A percentile compares a stretch with the other conserved stretches of the same genome.
Conservation (phyloP, 2,113 vertebrate genomes). For the Climacteris rufus region DNA sequence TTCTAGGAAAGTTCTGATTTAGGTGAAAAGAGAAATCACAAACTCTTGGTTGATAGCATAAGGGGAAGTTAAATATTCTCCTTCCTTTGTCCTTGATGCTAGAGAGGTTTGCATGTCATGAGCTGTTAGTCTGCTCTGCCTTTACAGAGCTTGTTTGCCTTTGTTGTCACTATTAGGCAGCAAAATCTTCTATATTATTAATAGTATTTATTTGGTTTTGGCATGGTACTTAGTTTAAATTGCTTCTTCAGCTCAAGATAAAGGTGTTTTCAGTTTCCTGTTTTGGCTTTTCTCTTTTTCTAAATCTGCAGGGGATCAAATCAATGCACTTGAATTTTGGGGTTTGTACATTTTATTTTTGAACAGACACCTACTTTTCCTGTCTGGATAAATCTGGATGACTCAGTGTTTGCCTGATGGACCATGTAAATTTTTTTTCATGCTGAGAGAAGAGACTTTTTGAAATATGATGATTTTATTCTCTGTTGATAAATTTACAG, state of each 20-base stretch:
- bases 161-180: neutral
- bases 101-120: neutral
- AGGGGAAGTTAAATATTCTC: neutral
- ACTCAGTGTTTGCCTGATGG: neutral
- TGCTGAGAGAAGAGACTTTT: neutral
- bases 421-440: neutral
- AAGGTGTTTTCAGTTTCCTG: neutral
- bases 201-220: neutral
- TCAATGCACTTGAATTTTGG: neutral
- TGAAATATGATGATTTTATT: neutral
- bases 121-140: neutral
- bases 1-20: neutral
- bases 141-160: neutral
- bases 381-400: neutral
- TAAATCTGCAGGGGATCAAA: neutral
- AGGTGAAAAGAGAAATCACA: neutral
- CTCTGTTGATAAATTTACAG: neutral
- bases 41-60: neutral
- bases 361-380: neutral
- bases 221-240: neutral
- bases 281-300: neutral
- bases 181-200: neutral
- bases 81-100: neutral
- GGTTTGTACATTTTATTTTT: neutral
- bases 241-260: neutral